Conservation (phyloP, 2,113 vertebrate genomes). For the Furnarius figulus region DNA sequence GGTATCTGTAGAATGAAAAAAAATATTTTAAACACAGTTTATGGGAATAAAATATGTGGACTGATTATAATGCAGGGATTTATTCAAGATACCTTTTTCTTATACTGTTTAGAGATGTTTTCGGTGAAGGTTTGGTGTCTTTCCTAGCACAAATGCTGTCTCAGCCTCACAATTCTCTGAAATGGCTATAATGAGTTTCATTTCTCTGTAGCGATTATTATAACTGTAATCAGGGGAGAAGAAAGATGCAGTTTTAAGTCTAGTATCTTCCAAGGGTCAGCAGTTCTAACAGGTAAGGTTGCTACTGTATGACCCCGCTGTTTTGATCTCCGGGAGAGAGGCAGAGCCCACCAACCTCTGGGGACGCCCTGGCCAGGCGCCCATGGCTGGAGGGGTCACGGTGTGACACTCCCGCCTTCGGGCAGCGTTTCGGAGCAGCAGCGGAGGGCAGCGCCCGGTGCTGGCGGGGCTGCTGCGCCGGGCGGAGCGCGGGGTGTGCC, state of each 20-base stretch:
- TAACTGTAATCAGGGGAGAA: background rate
- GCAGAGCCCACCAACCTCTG: background rate
- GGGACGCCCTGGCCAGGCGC: accelerated
- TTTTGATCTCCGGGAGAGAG: background rate
- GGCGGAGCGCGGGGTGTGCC: background rate
- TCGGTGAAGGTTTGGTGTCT: background rate
- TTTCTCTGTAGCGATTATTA: background rate
- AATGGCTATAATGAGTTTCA: background rate
- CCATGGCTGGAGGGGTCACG: background rate
- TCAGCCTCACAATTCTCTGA: background rate
- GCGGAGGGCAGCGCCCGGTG: background rate
- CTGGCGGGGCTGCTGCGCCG: background rate
- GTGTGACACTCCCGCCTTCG: accelerated
- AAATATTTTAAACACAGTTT: background rate
- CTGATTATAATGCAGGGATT: background rate
- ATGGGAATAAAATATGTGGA: background rate
- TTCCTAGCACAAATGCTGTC: background rate
- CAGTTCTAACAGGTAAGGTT: background rate
- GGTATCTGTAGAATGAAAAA: background rate
- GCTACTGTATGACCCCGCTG: background rate
- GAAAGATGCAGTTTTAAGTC: background rate
- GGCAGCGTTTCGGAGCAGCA: background rate
- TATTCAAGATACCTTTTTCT: background rate
- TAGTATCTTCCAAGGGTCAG: background rate
- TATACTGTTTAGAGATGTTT: background rate